Conservation (phyloP, 1,140 invertebrate species). For the Venustaconcha ellipsiformis region DNA sequence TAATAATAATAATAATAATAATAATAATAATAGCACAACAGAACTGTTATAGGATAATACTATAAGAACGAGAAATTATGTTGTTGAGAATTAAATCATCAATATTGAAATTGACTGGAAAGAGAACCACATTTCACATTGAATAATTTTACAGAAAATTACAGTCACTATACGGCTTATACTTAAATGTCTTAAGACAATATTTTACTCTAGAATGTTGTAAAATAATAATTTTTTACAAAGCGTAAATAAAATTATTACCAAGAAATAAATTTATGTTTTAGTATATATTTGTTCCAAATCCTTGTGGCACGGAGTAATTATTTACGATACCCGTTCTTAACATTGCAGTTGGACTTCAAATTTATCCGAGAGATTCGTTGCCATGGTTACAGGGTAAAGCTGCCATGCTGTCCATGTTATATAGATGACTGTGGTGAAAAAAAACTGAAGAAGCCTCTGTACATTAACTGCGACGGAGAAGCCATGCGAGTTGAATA, state of each 20-base stretch:
- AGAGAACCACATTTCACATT: too few species aligned
- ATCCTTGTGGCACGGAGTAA: constrained; percentile 1
- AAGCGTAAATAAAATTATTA: too few species aligned
- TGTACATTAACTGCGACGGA: constrained; percentile 44
- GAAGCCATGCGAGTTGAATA: constrained; percentile 33
- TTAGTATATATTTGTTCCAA: too few species aligned
- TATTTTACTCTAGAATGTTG: too few species aligned
- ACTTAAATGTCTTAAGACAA: too few species aligned
- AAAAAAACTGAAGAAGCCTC: constrained; percentile 23
- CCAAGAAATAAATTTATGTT: too few species aligned
- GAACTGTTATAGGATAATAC: constrained; percentile 42
- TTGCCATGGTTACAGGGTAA: constrained; percentile 31
- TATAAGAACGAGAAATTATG: constrained; percentile 1
- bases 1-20: constrained; percentile 37
- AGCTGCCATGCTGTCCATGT: constrained; percentile 1
- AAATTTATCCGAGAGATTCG: constrained; percentile 34
- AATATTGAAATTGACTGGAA: too few species aligned
- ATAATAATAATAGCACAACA: constrained; percentile 29
- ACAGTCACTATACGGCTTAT: too few species aligned
- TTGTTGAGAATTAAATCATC: too few species aligned
- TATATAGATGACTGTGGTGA: constrained; percentile 4
- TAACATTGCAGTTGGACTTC: constrained; percentile 37
- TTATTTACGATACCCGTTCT: constrained; percentile 7
- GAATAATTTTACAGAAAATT: too few species aligned
- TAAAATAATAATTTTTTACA: too few species aligned